Conservation (phyloP, 1,140 invertebrate genomes). For the Tribolium madens region DNA sequence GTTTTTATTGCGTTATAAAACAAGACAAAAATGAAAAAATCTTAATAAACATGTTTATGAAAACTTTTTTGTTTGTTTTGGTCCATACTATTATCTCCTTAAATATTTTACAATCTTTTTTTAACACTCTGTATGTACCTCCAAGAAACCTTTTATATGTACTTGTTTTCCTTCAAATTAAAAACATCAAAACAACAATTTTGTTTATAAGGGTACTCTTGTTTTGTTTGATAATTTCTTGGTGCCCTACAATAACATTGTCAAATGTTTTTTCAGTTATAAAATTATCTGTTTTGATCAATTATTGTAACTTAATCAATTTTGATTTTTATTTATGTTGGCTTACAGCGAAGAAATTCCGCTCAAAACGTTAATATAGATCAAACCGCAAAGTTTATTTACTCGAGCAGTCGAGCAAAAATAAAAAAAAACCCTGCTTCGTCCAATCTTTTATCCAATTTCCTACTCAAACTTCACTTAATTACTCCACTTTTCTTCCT, state of each 20-base stretch:
- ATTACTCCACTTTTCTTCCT: neutral
- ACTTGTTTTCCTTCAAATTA: too few species aligned
- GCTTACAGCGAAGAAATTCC: neutral
- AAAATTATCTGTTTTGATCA: neutral
- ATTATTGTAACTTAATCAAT: neutral
- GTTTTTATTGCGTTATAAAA: too few species aligned
- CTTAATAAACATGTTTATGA: too few species aligned
- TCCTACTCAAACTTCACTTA: neutral
- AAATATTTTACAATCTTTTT: too few species aligned
- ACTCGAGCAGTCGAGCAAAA: neutral
- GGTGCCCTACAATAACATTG: neutral
- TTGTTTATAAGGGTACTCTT: too few species aligned
- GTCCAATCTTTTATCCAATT: neutral
- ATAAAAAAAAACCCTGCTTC: neutral
- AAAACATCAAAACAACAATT: too few species aligned
- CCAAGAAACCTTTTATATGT: too few species aligned
- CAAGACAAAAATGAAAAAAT: too few species aligned
- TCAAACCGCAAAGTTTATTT: neutral
- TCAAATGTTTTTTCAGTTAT: neutral
- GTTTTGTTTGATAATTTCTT: too few species aligned
- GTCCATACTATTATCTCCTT: too few species aligned
- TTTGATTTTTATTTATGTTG: neutral
- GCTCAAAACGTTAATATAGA: neutral
- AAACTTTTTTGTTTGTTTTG: too few species aligned
- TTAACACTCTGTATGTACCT: too few species aligned